phyloP scores from a whole-genome alignment of 37 sponge, comb jelly and placozoan species.

The Ephydatia muelleri region DNA sequence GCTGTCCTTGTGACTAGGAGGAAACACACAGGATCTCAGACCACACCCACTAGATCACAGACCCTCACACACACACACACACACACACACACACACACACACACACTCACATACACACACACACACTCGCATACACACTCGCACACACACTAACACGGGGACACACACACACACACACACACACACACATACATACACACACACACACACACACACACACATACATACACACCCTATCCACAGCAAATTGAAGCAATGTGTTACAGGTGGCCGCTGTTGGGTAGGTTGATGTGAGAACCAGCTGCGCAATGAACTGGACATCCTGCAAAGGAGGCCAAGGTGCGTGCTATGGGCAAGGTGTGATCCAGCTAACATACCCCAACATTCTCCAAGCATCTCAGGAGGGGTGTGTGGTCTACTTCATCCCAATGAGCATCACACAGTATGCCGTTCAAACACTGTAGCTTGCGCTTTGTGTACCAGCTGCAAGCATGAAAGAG shows the following conservation, averaged over 20 bases:
- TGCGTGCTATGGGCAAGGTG: not conserved
- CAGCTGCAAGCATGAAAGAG: not conserved
- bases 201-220: conserved; percentile 22
- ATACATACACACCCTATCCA: conserved; percentile 23
- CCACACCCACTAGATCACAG: not conserved
- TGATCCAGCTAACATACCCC: conserved; percentile 1
- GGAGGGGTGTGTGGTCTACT: conserved; percentile 3
- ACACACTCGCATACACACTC: conserved; percentile 14
- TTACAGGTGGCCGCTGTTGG: not conserved
- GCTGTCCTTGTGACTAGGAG: not conserved
- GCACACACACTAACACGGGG: not conserved
- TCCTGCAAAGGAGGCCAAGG: not conserved
- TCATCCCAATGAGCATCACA: not conserved
- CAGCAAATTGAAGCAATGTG: conserved; percentile 10
- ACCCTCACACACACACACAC: not conserved
- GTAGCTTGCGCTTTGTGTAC: conserved; percentile 42
- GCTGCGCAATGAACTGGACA: conserved; percentile 16
- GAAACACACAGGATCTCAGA: not conserved
- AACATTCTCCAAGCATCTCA: conserved; percentile 17
- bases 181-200: conserved; percentile 22
- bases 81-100: conserved; percentile 2
- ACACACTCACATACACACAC: conserved; percentile 7
- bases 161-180: conserved; percentile 24
- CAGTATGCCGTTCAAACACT: conserved; percentile 19
- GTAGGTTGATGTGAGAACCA: conserved; percentile 28